phyloP scores from a whole-genome alignment of 2,888 invertebrate genomes.

The Agriopis leucophaearia region DNA sequence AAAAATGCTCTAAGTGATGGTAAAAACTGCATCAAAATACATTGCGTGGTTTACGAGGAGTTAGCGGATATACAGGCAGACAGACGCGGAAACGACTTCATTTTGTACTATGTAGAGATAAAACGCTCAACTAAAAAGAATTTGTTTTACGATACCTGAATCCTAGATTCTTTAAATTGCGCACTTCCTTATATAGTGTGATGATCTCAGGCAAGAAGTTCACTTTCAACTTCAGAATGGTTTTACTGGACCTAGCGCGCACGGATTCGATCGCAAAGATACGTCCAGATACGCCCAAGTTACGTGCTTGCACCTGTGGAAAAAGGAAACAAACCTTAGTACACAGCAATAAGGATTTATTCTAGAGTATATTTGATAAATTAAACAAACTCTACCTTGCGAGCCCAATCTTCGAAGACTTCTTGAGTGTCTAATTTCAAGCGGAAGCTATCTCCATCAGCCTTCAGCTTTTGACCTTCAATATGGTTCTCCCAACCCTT shows the following conservation, averaged over 20 bases:
- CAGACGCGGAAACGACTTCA: too few relatives aligned
- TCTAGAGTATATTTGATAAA: not conserved
- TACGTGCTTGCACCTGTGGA: conserved; percentile 93
- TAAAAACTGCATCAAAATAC: too few relatives aligned
- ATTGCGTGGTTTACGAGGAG: too few relatives aligned
- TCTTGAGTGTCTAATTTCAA: conserved; percentile 98
- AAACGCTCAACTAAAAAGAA: not conserved
- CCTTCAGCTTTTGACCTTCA: conserved; percentile 98
- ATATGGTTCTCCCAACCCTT: conserved; percentile 99
- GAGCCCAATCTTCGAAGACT: conserved; percentile 99
- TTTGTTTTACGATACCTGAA: conserved; percentile 86
- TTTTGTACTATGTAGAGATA: too few relatives aligned
- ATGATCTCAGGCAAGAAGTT: conserved; percentile 99
- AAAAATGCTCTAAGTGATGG: too few relatives aligned
- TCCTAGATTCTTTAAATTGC: conserved; percentile 97
- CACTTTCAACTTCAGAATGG: conserved; percentile 95
- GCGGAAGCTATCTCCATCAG: conserved; percentile 99
- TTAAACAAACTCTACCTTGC: conserved; percentile 84
- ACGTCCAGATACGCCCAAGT: conserved; percentile 96
- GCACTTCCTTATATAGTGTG: conserved; percentile 98
- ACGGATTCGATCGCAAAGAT: conserved; percentile 97
- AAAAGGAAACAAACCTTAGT: conserved; percentile 32
- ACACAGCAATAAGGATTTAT: not conserved
- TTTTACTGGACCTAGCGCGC: conserved; percentile 91
- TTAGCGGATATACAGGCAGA: too few relatives aligned